Conservation (phyloP, 30 jellyfish, hydroid and myxozoan species). For the Turritopsis rubra region DNA sequence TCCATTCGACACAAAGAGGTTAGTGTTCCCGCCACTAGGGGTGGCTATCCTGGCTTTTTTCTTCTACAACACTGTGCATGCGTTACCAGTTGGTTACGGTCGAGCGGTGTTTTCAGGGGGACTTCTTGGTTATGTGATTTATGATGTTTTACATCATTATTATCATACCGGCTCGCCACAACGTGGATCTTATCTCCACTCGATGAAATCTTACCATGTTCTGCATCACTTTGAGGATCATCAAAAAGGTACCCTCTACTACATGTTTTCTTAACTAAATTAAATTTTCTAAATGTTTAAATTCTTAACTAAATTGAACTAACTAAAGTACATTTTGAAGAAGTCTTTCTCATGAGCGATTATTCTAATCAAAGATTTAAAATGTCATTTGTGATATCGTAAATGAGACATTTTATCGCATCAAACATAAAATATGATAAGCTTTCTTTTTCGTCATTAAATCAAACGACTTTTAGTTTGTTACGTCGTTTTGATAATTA, state of each 20-base stretch:
- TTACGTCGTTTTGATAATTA: no score
- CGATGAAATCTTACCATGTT: constrained; percentile 56
- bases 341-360: no score
- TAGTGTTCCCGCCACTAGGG: constrained; percentile 90
- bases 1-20: constrained; percentile 77
- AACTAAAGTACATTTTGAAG: no score
- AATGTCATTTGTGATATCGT: no score
- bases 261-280: no score
- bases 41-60: constrained; percentile 53
- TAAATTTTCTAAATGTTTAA: no score
- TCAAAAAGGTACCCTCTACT: neutral
- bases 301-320: no score
- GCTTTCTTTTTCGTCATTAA: no score
- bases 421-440: no score
- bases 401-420: no score
- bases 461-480: no score
- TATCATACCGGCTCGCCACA: constrained; percentile 79
- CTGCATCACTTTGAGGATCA: constrained; percentile 78
- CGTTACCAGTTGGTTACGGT: constrained; percentile 45
- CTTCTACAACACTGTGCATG: constrained; percentile 12
- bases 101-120: constrained; percentile 79
- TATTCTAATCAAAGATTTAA: no score
- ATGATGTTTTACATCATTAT: constrained; percentile 73
- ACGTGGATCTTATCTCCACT: constrained; percentile 48
- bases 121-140: constrained; percentile 61